Evolutionary conservation across 2,888 invertebrate genomes (phyloP).

Genomic region (Megastigmus dorsalis): DNA sequence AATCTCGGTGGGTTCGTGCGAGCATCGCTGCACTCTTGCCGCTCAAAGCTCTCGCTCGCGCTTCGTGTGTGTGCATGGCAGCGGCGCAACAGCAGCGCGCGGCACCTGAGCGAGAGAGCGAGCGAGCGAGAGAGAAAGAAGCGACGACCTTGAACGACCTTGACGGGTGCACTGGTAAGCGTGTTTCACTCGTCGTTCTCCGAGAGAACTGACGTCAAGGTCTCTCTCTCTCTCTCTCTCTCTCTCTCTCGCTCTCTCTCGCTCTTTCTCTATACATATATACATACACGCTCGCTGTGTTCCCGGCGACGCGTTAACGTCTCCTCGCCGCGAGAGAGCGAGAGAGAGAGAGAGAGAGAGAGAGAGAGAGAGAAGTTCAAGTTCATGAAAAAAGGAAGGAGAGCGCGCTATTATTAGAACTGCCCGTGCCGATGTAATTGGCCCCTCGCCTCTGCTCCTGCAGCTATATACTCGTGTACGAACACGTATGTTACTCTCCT

Average conservation of each 20-base stretch:
- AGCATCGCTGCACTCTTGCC: no score
- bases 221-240: background rate
- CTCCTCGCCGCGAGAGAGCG: background rate
- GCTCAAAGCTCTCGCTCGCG: no score
- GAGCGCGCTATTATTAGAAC: slow-evolving; percentile 44
- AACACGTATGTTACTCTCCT: no score
- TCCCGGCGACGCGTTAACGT: background rate
- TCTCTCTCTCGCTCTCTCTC: slow-evolving; percentile 7
- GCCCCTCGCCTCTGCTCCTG: slow-evolving; percentile 18
- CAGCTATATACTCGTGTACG: no score
- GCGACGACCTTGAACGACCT: slow-evolving; percentile 54
- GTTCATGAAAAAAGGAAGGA: slow-evolving; percentile 3
- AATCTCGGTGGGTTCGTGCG: no score
- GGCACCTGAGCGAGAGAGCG: no score
- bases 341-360: slow-evolving; percentile 4
- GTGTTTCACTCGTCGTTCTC: background rate
- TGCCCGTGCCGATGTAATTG: slow-evolving; percentile 45
- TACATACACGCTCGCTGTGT: no score
- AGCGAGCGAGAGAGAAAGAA: slow-evolving; percentile 2
- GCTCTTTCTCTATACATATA: no score
- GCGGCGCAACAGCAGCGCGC: background rate
- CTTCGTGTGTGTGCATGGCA: background rate
- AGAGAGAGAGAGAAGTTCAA: background rate
- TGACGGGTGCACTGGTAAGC: slow-evolving; percentile 29
- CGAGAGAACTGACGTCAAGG: slow-evolving; percentile 29